These are phyloP conservation scores for Sebastes trivittatus DNA, from an alignment of 2,797 vertebrate genomes.

Conservation along the genomic window DNA sequence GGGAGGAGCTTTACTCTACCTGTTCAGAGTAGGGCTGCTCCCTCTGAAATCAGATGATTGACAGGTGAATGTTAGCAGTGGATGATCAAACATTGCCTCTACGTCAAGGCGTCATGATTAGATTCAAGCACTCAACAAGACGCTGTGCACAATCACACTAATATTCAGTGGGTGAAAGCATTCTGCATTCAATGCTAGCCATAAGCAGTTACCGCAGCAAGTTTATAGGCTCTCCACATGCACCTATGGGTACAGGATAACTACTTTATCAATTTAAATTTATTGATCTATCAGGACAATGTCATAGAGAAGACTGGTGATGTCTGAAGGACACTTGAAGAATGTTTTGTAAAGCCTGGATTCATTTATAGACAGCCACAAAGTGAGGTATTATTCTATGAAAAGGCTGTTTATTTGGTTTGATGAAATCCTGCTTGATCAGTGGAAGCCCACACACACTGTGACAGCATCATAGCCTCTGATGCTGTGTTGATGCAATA, in stretches of 20 bases:
- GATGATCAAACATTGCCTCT: constrained; percentile 41
- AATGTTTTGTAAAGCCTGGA: neutral
- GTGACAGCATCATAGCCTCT: neutral
- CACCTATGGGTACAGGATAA: neutral
- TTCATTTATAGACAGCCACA: neutral
- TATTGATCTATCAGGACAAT: neutral
- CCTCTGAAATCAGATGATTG: constrained; percentile 88
- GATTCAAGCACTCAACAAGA: constrained; percentile 32
- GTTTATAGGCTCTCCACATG: constrained; percentile 4
- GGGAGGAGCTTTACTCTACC: constrained; percentile 84
- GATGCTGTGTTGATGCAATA: constrained; percentile 15
- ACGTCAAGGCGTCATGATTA: constrained; percentile 51
- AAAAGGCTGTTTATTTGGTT: neutral
- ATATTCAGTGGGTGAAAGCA: constrained; percentile 21
- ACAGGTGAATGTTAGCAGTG: constrained; percentile 79
- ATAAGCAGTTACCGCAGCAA: constrained; percentile 23
- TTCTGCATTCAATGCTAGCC: constrained; percentile 45
- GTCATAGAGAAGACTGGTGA: neutral
- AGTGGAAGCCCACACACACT: neutral
- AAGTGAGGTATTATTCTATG: neutral
- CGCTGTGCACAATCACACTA: constrained; percentile 46
- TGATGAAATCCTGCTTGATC: neutral
- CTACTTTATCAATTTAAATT: neutral
- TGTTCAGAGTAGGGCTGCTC: constrained; percentile 85
- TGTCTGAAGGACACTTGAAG: neutral